Percentiles rank a stretch among this genome's conserved stretches.
These are phyloP conservation scores for Sebastiscus tertius DNA, from an alignment of 2,797 vertebrate genomes.

Conservation along the genomic window DNA sequence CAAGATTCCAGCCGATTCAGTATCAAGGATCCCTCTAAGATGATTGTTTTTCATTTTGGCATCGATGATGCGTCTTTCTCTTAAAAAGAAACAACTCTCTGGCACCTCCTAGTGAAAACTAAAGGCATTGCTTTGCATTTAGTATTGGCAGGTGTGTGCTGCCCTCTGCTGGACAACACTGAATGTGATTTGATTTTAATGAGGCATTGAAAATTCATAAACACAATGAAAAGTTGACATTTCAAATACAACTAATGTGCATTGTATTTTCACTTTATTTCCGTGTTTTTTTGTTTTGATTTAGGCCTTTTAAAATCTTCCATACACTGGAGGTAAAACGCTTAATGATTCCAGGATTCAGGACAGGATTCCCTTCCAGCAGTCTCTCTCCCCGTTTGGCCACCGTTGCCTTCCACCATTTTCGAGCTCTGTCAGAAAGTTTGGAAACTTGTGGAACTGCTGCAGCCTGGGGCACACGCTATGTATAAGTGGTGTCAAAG, in stretches of 20 bases:
- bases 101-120: not conserved
- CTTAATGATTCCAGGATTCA: too few relatives aligned
- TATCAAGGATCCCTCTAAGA: not conserved
- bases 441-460: constrained; percentile 29
- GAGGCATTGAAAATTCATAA: not conserved
- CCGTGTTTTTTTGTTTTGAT: not conserved
- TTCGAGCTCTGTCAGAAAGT: constrained; percentile 6
- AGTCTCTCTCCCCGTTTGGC: not conserved
- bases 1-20: not conserved
- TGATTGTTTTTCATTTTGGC: not conserved
- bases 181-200: not conserved
- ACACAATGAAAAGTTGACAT: not conserved
- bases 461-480: not conserved
- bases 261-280: not conserved
- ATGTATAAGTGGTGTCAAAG: constrained; percentile 16
- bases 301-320: not conserved
- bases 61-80: not conserved
- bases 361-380: not conserved
- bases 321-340: not conserved
- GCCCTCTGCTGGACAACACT: not conserved
- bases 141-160: not conserved
- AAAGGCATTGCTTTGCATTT: not conserved
- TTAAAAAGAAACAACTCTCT: not conserved
- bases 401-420: constrained; percentile 11
- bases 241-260: not conserved